Conservation (phyloP, 2,113 vertebrate species). For the Proteles cristata region DNA sequence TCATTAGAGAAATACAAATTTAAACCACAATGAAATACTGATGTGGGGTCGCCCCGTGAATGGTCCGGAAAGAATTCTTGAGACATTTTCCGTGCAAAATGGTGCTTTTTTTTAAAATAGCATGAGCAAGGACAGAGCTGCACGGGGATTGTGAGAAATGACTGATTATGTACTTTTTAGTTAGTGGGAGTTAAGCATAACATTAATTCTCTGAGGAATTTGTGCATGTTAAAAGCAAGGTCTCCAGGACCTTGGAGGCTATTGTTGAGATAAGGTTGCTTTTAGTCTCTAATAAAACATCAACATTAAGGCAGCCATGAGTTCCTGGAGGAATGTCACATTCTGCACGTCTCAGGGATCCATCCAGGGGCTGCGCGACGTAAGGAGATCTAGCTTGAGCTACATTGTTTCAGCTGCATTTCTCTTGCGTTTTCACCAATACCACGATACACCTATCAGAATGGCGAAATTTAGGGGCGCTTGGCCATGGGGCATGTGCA, state of each 20-base stretch:
- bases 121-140: background rate
- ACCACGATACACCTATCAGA: background rate
- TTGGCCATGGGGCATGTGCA: background rate
- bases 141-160: background rate
- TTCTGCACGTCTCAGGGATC: background rate
- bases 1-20: constrained; percentile 16
- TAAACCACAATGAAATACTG: constrained; percentile 1
- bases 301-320: background rate
- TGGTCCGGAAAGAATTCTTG: background rate
- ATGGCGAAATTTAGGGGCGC: background rate
- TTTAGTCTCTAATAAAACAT: background rate
- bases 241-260: background rate
- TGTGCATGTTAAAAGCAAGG: background rate
- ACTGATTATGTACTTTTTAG: background rate
- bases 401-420: background rate
- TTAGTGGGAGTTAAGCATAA: background rate
- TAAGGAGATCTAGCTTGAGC: background rate
- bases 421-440: background rate
- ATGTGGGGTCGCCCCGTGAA: background rate
- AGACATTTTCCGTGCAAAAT: background rate
- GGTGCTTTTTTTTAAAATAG: background rate
- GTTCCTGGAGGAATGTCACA: background rate
- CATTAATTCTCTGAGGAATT: background rate
- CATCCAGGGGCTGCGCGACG: background rate
- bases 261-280: background rate